phyloP scores from a whole-genome alignment of 2,888 invertebrate species.

The Hirtodrosophila alboralis region DNA sequence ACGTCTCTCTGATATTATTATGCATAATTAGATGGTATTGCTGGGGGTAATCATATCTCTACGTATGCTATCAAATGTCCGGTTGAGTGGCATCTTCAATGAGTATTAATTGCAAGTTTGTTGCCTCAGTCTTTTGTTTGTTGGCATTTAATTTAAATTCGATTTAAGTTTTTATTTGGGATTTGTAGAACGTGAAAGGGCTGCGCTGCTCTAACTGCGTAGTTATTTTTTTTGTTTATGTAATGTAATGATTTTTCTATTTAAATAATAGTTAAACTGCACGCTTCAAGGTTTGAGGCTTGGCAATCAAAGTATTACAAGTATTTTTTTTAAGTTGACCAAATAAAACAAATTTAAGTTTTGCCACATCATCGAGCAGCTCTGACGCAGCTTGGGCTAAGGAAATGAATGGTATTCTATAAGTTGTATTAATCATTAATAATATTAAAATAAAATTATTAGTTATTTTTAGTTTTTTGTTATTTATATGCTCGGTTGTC shows the following conservation, averaged over 20 bases:
- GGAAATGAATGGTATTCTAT: slow-evolving; percentile 10
- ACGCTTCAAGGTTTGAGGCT: slow-evolving; percentile 33
- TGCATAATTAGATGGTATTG: slow-evolving; percentile 68
- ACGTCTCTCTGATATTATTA: slow-evolving; percentile 38
- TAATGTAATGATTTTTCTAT: too few relatives aligned
- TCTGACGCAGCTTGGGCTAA: neutral
- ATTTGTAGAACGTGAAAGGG: slow-evolving; percentile 54
- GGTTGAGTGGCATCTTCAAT: slow-evolving; percentile 12
- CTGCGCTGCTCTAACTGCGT: slow-evolving; percentile 56
- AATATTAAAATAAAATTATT: slow-evolving; percentile 14
- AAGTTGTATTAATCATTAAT: slow-evolving; percentile 18
- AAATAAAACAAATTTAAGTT: slow-evolving; percentile 23
- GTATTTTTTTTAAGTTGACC: slow-evolving; percentile 12
- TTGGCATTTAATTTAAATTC: neutral
- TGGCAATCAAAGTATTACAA: slow-evolving; percentile 13
- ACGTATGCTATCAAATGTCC: slow-evolving; percentile 61
- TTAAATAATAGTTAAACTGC: slow-evolving; percentile 65
- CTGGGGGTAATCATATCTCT: slow-evolving; percentile 48
- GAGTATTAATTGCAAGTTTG: slow-evolving; percentile 46
- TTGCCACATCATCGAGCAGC: slow-evolving; percentile 37
- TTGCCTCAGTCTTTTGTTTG: slow-evolving; percentile 44
- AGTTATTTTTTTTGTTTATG: too few relatives aligned
- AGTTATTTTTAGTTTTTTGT: slow-evolving; percentile 18
- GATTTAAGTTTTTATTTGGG: slow-evolving; percentile 27
- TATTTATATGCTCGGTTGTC: too few relatives aligned